Evolutionary conservation across 2,797 vertebrate species (phyloP), one percentile per base, ranked within the genome.

Genomic region (Lateolabrax maculatus): DNA sequence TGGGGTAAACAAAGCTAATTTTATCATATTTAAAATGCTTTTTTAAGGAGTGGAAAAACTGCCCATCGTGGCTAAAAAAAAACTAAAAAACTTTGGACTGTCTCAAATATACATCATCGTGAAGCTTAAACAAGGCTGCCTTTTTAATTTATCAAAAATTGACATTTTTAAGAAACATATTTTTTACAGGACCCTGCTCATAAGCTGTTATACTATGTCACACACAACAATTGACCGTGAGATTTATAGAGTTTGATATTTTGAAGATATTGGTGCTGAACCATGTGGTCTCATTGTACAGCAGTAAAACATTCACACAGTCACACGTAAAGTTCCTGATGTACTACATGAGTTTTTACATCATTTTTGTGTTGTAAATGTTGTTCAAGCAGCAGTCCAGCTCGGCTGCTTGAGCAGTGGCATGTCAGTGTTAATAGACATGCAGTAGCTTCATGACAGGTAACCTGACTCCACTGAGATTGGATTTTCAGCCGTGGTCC

Each of bases 391-490:
- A 75, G 70, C 65, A 12, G 75, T 64, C 57, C 15, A 37, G 15
- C 52, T 29, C 8, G 11, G 27, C 69, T 46, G 72, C 83, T 49
- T 73, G 46, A 60, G 74, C 66, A 43, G 70, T 44, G 73, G 75
- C 63, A 84, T 85, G 87, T 81, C 83, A 89, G 89, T 84, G 89
- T 92, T 94, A 94, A 94, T 94, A 93, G 93, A 94, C 89, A 92
- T 83, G 86, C 91, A 91, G 87, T 60, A 86, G 86, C 86, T 90
- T 83, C 91, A 86, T 92, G 91, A 93, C 93, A 93, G 91, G 92
- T 78, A 93, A 94, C 80, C 44, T 11, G 87, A 95, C 86, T 81
- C 92, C 81, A 39, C 51, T 57, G 68, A 86, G 91, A 80, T 87
- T 85, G 83, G 87, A 87, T 88, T 92, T 92, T 92, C 86, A 88